Percentiles rank a stretch among this genome's conserved stretches.
phyloP scores from a whole-genome alignment of 2,113 vertebrate species.

The Cardinalis cardinalis region DNA sequence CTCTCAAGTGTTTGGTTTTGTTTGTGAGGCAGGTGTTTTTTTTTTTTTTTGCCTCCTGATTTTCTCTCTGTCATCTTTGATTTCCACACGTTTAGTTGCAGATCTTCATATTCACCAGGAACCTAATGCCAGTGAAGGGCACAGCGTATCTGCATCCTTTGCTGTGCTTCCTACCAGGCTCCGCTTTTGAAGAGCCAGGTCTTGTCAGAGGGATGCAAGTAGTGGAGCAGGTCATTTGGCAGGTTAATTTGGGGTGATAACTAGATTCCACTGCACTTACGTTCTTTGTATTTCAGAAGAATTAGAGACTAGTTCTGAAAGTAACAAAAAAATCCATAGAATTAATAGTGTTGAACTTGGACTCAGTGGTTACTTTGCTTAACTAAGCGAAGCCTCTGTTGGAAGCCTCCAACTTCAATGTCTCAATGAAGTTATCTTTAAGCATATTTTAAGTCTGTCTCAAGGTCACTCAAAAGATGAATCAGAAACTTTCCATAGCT shows the following conservation, averaged over 20 bases:
- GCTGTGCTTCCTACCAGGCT: neutral
- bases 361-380: neutral
- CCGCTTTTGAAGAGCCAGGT: neutral
- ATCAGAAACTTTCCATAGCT: neutral
- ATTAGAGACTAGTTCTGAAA: neutral
- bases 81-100: neutral
- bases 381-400: neutral
- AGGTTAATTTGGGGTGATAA: neutral
- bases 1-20: neutral
- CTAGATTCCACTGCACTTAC: neutral
- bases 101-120: rapidly evolving
- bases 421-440: neutral
- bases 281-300: neutral
- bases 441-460: neutral
- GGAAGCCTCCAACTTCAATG: neutral
- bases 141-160: neutral
- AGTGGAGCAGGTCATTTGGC: neutral
- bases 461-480: neutral
- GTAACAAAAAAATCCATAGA: neutral
- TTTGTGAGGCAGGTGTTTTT: neutral
- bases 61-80: neutral
- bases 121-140: neutral
- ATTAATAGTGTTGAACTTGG: neutral
- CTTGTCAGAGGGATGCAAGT: neutral
- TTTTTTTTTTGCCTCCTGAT: neutral